Base-by-base conservation (phyloP, 2,797 vertebrate genomes). In the Catostomus latipinnis region DNA sequence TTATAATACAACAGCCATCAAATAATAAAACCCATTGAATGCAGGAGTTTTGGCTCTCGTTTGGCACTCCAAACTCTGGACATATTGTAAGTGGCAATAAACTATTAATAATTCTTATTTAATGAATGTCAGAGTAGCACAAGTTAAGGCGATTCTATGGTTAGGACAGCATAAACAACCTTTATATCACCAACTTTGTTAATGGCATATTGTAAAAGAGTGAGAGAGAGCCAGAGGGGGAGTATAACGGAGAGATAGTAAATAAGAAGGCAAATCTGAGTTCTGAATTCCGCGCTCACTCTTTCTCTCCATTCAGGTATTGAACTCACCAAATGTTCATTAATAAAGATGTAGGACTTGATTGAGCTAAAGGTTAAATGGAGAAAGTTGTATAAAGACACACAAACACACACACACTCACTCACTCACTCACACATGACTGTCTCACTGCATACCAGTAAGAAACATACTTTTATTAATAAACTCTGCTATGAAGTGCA, bases 71-170 rank as follows among this genome's bases (percentile, higher is more conserved):
- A 88, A 85, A 92, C 89, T 88, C 76, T 78, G 73, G 54, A 69
- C 88, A 84, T 89, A 90, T 87, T 86, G 84, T 87, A 88, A 89
- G 90, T 84, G 88, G 82, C 87, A 89, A 89, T 86, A 86, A 92
- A 90, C 73, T 11, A 50, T 72, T 84, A 87, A 82, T 91, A 90
- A 91, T 91, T 89, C 85, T 72, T 84, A 87, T 88, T 89, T 92
- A 91, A 93, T 93, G 89, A 92, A 92, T 88, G 88, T 90, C 90
- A 88, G 60, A 71, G 85, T 52, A 16, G 87, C 88, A 90, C 84
- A 88, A 84, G 52, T 81, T 65, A 76, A 90, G 88, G 89, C 88
- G 88, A 84, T 83, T 62, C 83, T 65, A 82, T 73, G 85, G 43
- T 84, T 76, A 74, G 63, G 81, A 76, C 14, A 58, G 6, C 54